phyloP scores from a whole-genome alignment of 92 coral and sea anemone species.

The Palythoa heliodiscus region DNA sequence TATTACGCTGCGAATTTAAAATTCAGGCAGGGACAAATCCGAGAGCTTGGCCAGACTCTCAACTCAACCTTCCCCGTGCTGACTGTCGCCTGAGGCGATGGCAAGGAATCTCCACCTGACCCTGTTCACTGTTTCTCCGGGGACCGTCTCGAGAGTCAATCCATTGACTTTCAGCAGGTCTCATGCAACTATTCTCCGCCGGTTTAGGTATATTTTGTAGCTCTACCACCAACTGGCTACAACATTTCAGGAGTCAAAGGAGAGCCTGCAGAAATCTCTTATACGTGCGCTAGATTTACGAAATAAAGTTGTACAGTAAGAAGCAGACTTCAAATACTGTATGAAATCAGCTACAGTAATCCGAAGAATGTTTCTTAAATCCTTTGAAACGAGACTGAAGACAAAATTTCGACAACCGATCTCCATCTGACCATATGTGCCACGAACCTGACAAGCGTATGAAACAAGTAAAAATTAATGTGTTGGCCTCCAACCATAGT shows the following conservation, averaged over 20 bases:
- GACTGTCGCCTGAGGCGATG: too few species aligned
- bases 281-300: neutral
- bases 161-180: too few species aligned
- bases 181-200: too few species aligned
- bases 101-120: too few species aligned
- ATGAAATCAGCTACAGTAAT: too few species aligned
- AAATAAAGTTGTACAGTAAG: slow-evolving; percentile 25
- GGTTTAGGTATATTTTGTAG: neutral
- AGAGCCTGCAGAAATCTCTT: neutral
- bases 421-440: slow-evolving; percentile 15
- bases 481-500: slow-evolving; percentile 46
- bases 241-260: slow-evolving; percentile 2
- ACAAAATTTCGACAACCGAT: slow-evolving; percentile 33
- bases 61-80: too few species aligned
- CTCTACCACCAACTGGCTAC: slow-evolving; percentile 51
- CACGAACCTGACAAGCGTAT: neutral
- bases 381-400: slow-evolving; percentile 63
- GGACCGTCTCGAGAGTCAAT: too few species aligned
- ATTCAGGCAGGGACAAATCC: slow-evolving; percentile 51
- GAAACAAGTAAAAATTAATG: slow-evolving; percentile 62
- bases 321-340: too few species aligned
- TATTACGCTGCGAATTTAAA: slow-evolving; percentile 45
- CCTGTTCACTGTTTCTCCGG: too few species aligned
- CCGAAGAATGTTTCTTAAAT: slow-evolving; percentile 57
- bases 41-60: slow-evolving; percentile 49